phyloP scores from a whole-genome alignment of 2,888 invertebrate genomes.

The Drosophila hamatofila region DNA sequence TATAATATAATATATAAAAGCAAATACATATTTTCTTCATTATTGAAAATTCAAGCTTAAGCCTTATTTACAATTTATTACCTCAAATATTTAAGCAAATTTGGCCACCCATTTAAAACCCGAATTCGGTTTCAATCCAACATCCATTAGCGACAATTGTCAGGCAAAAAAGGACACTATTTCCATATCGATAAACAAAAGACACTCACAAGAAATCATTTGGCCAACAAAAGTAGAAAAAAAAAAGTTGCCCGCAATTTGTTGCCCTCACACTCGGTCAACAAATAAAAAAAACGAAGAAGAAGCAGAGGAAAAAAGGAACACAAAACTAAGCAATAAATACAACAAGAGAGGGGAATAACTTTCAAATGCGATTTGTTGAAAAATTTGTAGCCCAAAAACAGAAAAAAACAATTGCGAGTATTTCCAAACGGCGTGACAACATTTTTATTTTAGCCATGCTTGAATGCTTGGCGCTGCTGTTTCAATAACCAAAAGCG shows the following conservation, averaged over 20 bases:
- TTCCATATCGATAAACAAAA: conserved; percentile 24
- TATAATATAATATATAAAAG: too few relatives aligned
- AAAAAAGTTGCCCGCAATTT: conserved; percentile 53
- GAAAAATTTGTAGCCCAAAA: conserved; percentile 63
- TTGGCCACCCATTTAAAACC: not conserved
- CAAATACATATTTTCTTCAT: not conserved
- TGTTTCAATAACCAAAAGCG: conserved; percentile 55
- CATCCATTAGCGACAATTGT: conserved; percentile 30
- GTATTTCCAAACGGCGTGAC: conserved; percentile 61
- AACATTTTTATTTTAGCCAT: conserved; percentile 62
- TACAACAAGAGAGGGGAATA: conserved; percentile 32
- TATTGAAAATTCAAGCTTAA: not conserved
- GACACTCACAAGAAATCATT: conserved; percentile 6
- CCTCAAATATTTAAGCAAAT: not conserved
- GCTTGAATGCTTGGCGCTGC: conserved; percentile 47
- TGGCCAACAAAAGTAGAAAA: conserved; percentile 15
- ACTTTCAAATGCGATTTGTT: conserved; percentile 74
- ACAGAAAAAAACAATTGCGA: conserved; percentile 54
- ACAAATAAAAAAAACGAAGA: conserved; percentile 2
- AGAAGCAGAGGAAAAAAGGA: conserved; percentile 19
- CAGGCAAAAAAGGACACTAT: conserved; percentile 33
- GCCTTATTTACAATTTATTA: not conserved
- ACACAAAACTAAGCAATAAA: conserved; percentile 24
- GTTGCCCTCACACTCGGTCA: conserved; percentile 34
- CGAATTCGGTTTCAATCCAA: conserved; percentile 6